Percentiles rank a stretch among this genome's conserved stretches.
These are phyloP conservation scores for Tyto alba DNA, from an alignment of 2,113 vertebrate species.

Conservation along the genomic window DNA sequence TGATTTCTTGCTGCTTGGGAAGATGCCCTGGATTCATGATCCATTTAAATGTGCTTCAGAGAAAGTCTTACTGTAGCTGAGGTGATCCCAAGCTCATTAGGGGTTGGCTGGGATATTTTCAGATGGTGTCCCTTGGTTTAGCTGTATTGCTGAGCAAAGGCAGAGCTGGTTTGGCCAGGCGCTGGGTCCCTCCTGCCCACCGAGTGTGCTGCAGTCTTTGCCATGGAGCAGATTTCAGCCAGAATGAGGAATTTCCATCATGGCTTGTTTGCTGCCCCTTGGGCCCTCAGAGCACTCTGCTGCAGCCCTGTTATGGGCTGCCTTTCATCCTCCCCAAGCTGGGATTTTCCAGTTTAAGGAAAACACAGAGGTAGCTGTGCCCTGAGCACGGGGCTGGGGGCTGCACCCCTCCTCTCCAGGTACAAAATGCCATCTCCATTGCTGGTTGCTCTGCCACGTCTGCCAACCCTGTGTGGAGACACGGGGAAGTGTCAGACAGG, in stretches of 20 bases:
- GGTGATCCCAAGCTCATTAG: not conserved
- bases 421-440: not conserved
- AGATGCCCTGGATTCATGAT: not conserved
- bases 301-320: not conserved
- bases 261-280: not conserved
- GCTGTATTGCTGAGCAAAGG: not conserved
- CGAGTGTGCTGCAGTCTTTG: accelerated
- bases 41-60: not conserved
- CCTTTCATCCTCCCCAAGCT: not conserved
- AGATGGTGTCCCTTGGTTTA: not conserved
- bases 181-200: not conserved
- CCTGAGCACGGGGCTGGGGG: not conserved
- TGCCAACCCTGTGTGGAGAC: not conserved
- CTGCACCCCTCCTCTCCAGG: not conserved
- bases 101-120: not conserved
- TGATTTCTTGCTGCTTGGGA: not conserved
- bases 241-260: not conserved
- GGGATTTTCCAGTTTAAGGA: not conserved
- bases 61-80: not conserved
- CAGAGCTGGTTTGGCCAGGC: not conserved
- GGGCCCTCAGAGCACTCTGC: not conserved
- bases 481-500: not conserved
- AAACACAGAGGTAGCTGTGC: not conserved
- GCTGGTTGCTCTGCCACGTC: not conserved
- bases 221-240: not conserved